Base-by-base conservation (phyloP, 2,797 vertebrate genomes). In the Somateria mollissima region DNA sequence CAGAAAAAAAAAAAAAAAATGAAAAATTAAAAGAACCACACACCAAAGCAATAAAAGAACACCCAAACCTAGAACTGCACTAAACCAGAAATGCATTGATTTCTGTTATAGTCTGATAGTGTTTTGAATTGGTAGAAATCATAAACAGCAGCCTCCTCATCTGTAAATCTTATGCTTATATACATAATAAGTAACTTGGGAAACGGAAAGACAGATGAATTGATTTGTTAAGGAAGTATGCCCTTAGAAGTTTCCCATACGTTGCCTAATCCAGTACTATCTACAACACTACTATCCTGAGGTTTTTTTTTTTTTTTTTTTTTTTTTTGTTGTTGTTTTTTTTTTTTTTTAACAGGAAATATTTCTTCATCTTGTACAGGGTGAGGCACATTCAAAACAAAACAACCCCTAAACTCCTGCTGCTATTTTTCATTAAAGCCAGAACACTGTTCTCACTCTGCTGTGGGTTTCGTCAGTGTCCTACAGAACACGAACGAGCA, bases 141-240 rank as follows among this genome's bases (percentile, higher is more conserved):
- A 51, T 2, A 71, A 3, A 56, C 13, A 36, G 37, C 10, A 89
- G 36, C 9, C 8, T 17, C 14, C 11, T 0, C 0, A 10, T 39
- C 54, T 34, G 17, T 39, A 72, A 89, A 64, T 12, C 24, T 81
- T 39, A 53, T 3, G 0, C 69, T 69, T 45, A 60, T 30, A 65
- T 11, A 58, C 2, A 10, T 4, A 62, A 21, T 37, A n/a, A 28
- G 34, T 65, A 34, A 62, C 45, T 58, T 32, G 32, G 3, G 30
- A 88, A 81, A 66, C 41, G 76, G 36, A 87, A 61, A 54, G 41
- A 73, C 11, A 61, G 24, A 78, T 34, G 1, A 72, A 78, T 4
- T 37, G 51, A 61, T 51, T 51, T 90, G 21, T 8, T 65, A 41
- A 43, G 8, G 32, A 92, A 60, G 4, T 22, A 60, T 3, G 11